These are phyloP conservation scores for Brevipalpus yothersi DNA, from an alignment of 1,140 invertebrate species.

Conservation along the genomic window DNA sequence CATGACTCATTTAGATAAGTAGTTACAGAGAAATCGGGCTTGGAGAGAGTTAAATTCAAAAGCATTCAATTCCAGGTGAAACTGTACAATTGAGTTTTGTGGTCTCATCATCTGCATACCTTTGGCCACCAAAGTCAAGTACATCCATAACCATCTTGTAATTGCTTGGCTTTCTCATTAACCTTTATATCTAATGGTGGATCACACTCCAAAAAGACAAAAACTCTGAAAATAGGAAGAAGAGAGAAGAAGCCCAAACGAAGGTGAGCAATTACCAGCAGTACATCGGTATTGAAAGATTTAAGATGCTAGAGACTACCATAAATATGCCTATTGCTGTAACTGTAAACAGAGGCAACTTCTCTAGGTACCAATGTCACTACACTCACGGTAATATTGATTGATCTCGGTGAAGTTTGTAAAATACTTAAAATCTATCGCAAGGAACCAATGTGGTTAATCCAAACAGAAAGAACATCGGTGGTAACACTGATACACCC, in stretches of 20 bases:
- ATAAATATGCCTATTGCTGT: background rate
- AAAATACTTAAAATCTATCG: background rate
- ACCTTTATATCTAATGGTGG: conserved; percentile 74
- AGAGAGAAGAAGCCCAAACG: background rate
- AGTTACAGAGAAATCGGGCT: conserved; percentile 52
- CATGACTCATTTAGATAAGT: background rate
- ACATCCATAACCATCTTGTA: conserved; percentile 55
- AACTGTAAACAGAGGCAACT: background rate
- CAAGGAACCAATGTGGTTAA: background rate
- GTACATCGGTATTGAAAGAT: background rate
- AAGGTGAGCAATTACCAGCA: background rate
- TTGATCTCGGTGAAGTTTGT: background rate
- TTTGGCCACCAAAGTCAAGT: conserved; percentile 72
- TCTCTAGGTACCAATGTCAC: background rate
- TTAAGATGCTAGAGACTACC: background rate
- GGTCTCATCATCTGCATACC: conserved; percentile 71
- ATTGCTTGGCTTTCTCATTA: conserved; percentile 55
- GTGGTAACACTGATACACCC: background rate
- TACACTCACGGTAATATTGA: background rate
- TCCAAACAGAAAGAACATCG: background rate
- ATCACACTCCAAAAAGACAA: conserved; percentile 70
- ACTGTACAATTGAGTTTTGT: conserved; percentile 65
- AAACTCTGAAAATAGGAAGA: too few species aligned
- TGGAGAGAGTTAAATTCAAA: conserved; percentile 54
- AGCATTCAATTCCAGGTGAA: conserved; percentile 76